phyloP scores from a whole-genome alignment of 2,113 vertebrate genomes.

The Miniopterus natalensis region DNA sequence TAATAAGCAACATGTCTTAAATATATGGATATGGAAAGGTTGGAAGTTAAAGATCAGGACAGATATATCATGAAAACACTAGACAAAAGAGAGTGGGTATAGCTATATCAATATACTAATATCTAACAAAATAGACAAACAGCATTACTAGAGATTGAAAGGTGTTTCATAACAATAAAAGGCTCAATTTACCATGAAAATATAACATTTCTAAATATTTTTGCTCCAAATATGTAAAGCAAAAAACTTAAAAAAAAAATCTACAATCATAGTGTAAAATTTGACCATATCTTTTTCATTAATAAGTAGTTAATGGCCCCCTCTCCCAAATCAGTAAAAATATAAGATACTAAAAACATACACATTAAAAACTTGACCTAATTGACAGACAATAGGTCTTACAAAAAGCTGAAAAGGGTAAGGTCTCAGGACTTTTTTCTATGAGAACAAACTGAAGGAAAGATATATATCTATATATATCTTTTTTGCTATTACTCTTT shows the following conservation, averaged over 20 bases:
- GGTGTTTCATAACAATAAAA: constrained; percentile 31
- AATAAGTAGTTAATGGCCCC: neutral
- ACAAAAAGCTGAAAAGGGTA: neutral
- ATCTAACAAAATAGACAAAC: constrained; percentile 15
- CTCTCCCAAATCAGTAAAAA: neutral
- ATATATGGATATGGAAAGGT: neutral
- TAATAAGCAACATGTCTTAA: neutral
- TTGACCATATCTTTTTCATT: constrained; percentile 17
- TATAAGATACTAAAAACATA: neutral
- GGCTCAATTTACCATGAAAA: neutral
- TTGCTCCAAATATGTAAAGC: neutral
- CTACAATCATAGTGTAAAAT: too few species aligned
- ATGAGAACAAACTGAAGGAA: constrained; percentile 22
- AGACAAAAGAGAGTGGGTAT: neutral
- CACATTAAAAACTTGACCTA: neutral
- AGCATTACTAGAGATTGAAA: neutral
- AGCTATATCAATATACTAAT: neutral
- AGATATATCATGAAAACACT: neutral
- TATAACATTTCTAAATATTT: neutral
- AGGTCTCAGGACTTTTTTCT: neutral
- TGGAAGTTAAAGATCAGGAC: neutral
- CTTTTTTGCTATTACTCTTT: neutral
- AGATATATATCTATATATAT: neutral
- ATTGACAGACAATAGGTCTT: neutral
- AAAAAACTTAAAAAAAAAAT: neutral